Conservation (phyloP, 1,140 invertebrate genomes). For the Nasonia longicornis region DNA sequence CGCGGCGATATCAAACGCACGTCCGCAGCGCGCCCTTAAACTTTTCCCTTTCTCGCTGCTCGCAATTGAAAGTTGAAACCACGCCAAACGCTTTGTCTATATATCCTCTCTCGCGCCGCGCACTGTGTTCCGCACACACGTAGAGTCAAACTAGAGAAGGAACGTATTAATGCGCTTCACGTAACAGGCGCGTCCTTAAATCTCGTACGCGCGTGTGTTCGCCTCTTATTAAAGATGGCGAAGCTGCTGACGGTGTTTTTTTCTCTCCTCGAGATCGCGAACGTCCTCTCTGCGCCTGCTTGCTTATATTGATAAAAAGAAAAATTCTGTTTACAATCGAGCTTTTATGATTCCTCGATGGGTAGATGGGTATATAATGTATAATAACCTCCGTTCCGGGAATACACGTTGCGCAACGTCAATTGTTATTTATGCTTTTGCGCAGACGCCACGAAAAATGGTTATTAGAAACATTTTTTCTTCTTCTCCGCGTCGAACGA, state of each 20-base stretch:
- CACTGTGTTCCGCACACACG: not conserved
- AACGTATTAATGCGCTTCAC: conserved; percentile 34
- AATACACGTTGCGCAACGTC: conserved; percentile 25
- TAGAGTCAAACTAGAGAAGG: not conserved
- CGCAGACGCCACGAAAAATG: not conserved
- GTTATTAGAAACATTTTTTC: conserved; percentile 12
- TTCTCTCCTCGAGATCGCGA: not conserved
- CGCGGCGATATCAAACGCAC: not conserved
- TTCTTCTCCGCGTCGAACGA: not conserved
- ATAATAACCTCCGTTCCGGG: conserved; percentile 31
- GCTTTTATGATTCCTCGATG: conserved; percentile 29
- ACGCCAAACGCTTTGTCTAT: conserved; percentile 1
- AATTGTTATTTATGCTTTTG: conserved; percentile 39
- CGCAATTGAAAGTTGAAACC: conserved; percentile 39
- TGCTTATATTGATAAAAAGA: conserved; percentile 10
- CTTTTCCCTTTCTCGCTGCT: not conserved
- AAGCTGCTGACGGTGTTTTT: not conserved
- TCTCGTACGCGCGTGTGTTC: not conserved
- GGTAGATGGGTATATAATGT: not conserved
- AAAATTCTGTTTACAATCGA: conserved; percentile 11
- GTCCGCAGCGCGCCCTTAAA: not conserved
- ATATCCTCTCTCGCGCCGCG: not conserved
- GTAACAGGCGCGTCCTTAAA: conserved; percentile 37
- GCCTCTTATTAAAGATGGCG: conserved; percentile 27
- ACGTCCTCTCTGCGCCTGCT: not conserved